Conservation (phyloP, 2,888 invertebrate species). For the Helleia helle region DNA sequence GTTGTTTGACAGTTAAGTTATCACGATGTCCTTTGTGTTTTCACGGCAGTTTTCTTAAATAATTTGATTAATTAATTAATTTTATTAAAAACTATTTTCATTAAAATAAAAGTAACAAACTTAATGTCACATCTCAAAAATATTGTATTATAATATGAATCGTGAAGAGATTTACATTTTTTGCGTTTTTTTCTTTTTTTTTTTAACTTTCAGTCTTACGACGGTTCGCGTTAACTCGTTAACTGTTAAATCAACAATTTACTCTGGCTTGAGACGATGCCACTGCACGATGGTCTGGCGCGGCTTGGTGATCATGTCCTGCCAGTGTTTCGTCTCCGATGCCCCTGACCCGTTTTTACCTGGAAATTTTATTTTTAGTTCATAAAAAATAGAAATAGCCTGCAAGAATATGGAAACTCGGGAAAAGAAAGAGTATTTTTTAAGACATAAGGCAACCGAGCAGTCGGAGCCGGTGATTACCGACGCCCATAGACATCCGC, state of each 20-base stretch:
- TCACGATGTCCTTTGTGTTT: no score
- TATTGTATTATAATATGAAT: conserved; percentile 17
- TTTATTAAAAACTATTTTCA: no score
- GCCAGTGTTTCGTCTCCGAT: conserved; percentile 97
- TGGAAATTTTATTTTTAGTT: conserved; percentile 45
- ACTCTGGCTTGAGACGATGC: conserved; percentile 96
- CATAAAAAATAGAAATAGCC: no score
- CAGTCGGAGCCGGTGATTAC: no score
- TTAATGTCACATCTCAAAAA: neutral
- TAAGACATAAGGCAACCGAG: no score
- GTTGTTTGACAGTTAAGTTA: neutral
- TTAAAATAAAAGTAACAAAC: no score
- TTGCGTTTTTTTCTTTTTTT: conserved; percentile 24
- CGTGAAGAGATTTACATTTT: conserved; percentile 17
- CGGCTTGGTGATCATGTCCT: conserved; percentile 98
- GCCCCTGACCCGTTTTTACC: conserved; percentile 96
- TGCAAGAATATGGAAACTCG: no score
- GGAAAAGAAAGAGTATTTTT: no score
- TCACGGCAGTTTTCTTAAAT: no score
- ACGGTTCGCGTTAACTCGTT: conserved; percentile 45
- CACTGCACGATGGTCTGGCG: conserved; percentile 96
- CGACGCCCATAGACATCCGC: no score
- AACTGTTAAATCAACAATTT: conserved; percentile 43
- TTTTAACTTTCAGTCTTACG: conserved; percentile 70
- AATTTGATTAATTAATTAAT: no score